Percentiles rank a stretch among this genome's conserved stretches.
phyloP scores from a whole-genome alignment of 2,797 vertebrate genomes.

The Synanceia verrucosa region DNA sequence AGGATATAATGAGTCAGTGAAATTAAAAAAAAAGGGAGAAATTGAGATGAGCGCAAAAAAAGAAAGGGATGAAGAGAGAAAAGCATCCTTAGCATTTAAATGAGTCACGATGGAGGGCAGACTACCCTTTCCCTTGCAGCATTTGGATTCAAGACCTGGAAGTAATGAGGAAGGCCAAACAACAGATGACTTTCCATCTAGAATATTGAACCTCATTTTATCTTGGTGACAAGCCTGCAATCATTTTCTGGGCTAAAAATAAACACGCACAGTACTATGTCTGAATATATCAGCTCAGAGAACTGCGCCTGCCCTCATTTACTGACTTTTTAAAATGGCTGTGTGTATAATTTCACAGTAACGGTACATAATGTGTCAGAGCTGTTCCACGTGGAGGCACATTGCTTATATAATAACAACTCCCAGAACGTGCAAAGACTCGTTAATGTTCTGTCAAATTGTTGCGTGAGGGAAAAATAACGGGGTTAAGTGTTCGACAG shows the following conservation, averaged over 20 bases:
- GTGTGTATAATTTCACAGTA: constrained; percentile 40
- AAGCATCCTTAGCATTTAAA: constrained; percentile 70
- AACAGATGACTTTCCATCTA: constrained; percentile 67
- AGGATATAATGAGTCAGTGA: constrained; percentile 49
- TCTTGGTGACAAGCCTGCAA: constrained; percentile 61
- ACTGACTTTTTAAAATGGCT: constrained; percentile 25
- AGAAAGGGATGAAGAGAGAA: constrained; percentile 43
- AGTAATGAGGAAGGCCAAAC: constrained; percentile 70
- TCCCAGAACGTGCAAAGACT: constrained; percentile 14
- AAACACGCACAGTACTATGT: constrained; percentile 18
- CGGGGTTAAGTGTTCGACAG: constrained; percentile 14
- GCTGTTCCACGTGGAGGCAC: constrained; percentile 24
- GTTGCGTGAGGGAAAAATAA: constrained; percentile 43
- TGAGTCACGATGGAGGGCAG: constrained; percentile 68
- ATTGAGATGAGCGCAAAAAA: constrained; percentile 48
- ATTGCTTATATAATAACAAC: constrained; percentile 36
- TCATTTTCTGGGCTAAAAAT: constrained; percentile 63
- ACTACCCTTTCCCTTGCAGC: constrained; percentile 45
- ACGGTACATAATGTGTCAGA: constrained; percentile 37
- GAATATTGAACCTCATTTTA: constrained; percentile 73
- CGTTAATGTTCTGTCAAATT: constrained; percentile 48
- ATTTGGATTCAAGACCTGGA: constrained; percentile 69
- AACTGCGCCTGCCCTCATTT: background rate
- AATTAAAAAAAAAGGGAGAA: constrained; percentile 46
- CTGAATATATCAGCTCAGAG: constrained; percentile 5